phyloP scores from a whole-genome alignment of 2,888 invertebrate species.

The Pseudococcus viburni region DNA sequence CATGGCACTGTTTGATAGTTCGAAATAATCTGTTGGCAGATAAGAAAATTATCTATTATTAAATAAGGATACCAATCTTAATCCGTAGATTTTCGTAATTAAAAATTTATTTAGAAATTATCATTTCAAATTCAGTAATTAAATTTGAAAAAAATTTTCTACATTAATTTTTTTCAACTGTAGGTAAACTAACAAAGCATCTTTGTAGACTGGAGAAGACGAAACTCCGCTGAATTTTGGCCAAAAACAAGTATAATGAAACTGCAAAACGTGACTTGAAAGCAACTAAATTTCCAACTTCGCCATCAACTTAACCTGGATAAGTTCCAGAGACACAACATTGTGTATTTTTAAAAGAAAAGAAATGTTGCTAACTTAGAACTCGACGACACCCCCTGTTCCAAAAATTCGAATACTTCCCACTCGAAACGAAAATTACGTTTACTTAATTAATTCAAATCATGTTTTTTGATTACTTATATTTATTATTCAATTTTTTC shows the following conservation, averaged over 20 bases:
- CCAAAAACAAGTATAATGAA: no score
- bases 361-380: neutral
- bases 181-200: no score
- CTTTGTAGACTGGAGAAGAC: no score
- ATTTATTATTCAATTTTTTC: constrained; percentile 30
- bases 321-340: neutral
- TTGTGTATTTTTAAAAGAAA: neutral
- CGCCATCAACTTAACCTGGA: neutral
- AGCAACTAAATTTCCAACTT: neutral
- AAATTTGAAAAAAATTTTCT: no score
- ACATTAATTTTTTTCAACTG: no score
- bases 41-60: neutral
- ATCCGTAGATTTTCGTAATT: no score
- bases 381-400: neutral
- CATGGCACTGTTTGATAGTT: neutral
- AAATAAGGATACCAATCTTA: no score
- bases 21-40: neutral
- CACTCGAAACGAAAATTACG: neutral
- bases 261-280: neutral
- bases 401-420: neutral
- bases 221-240: no score
- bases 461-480: constrained; percentile 10
- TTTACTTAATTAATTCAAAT: constrained; percentile 21
- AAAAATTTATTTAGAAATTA: no score
- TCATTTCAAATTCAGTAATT: no score